A percentile compares a stretch with the other conserved stretches of the same genome.
Evolutionary conservation across 2,797 vertebrate genomes (phyloP).

Genomic region (Xerus rutilus): DNA sequence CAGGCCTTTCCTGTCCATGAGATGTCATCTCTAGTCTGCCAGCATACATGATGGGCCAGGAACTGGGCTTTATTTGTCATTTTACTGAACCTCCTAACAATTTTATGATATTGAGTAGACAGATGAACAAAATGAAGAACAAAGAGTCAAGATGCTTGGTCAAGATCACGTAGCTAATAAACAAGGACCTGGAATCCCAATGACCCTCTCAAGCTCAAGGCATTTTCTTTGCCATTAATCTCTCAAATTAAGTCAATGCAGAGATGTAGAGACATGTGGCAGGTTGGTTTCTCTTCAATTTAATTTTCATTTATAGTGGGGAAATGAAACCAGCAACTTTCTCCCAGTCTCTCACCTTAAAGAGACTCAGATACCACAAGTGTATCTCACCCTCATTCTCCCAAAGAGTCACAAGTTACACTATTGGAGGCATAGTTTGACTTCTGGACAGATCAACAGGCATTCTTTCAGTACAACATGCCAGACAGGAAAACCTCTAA

Average conservation of each 20-base stretch:
- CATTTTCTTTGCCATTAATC: background rate
- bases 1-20: background rate
- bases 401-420: background rate
- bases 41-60: background rate
- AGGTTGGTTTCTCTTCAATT: background rate
- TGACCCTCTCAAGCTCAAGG: background rate
- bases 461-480: background rate
- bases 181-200: background rate
- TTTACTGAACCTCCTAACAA: background rate
- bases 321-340: background rate
- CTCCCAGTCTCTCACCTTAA: background rate
- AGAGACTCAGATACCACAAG: background rate
- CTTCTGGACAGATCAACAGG: background rate
- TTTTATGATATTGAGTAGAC: background rate
- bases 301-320: background rate
- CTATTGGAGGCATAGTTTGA: background rate
- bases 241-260: background rate
- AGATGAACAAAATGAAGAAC: background rate
- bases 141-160: background rate
- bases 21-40: background rate
- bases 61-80: background rate
- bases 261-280: background rate
- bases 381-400: background rate
- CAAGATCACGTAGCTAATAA: background rate
- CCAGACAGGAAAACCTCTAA: background rate